Percentiles rank a stretch among this genome's conserved stretches.
Conservation (phyloP, 2,888 invertebrate species). For the Cordylochernes scorpioides region DNA sequence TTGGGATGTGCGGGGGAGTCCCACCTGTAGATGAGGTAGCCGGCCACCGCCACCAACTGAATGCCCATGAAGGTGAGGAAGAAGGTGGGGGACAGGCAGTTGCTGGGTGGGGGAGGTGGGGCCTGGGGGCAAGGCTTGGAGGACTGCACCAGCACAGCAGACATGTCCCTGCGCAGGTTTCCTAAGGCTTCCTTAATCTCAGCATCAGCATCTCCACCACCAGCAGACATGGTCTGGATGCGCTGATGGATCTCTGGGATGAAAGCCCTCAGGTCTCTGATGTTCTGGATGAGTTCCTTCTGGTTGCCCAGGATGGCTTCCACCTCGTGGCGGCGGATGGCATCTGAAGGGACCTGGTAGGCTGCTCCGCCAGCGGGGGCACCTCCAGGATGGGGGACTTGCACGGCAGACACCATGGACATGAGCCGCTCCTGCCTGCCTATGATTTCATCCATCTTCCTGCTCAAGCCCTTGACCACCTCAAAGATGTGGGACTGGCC, state of each 20-base stretch:
- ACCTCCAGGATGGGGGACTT: conserved; percentile 11
- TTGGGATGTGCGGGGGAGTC: conserved; percentile 12
- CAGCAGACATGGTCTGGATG: conserved; percentile 27
- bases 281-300: conserved; percentile 44
- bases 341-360: too few species aligned
- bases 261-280: conserved; percentile 42
- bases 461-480: conserved; percentile 36
- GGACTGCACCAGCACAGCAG: too few species aligned
- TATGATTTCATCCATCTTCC: conserved; percentile 50
- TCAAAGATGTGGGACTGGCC: conserved; percentile 65
- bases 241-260: conserved; percentile 37
- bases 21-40: conserved; percentile 51
- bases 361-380: too few species aligned
- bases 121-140: too few species aligned
- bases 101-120: conserved; percentile 21
- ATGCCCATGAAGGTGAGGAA: conserved; percentile 38
- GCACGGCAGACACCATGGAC: conserved; percentile 37
- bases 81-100: conserved; percentile 42
- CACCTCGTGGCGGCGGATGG: conserved; percentile 63
- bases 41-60: conserved; percentile 43
- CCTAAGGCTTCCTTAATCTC: too few species aligned
- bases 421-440: conserved; percentile 61
- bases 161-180: too few species aligned
- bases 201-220: too few species aligned
- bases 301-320: conserved; percentile 59